Percentiles rank a stretch among this genome's conserved stretches.
phyloP scores from a whole-genome alignment of 2,113 vertebrate species.

The Microtus pennsylvanicus region DNA sequence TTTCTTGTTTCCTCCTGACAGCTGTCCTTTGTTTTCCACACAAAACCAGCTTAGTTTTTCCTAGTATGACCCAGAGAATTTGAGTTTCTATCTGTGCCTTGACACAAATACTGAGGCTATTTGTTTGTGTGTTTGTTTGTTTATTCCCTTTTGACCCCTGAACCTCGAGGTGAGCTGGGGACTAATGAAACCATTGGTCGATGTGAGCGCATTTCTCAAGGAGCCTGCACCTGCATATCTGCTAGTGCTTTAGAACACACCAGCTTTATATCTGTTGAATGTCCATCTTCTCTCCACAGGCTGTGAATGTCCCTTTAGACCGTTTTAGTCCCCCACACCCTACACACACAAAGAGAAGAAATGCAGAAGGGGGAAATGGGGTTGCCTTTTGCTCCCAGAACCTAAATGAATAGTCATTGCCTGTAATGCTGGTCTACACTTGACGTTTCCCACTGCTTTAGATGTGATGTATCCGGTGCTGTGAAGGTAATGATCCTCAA shows the following conservation, averaged over 20 bases:
- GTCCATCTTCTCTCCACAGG: slow-evolving; percentile 63
- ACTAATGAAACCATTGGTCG: not conserved
- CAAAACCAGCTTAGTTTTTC: slow-evolving; percentile 16
- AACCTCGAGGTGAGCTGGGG: slow-evolving; percentile 23
- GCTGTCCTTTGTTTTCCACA: slow-evolving; percentile 62
- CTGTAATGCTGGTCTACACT: slow-evolving; percentile 85
- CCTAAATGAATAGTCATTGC: slow-evolving; percentile 89
- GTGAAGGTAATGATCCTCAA: slow-evolving; percentile 95
- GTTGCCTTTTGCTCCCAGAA: slow-evolving; percentile 78
- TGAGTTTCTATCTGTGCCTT: slow-evolving; percentile 37
- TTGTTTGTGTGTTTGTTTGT: not conserved
- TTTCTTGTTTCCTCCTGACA: slow-evolving; percentile 61
- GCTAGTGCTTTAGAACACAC: slow-evolving; percentile 18
- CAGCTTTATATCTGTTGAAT: slow-evolving; percentile 72
- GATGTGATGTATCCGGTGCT: slow-evolving; percentile 91
- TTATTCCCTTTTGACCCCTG: not conserved
- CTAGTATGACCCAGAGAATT: not conserved
- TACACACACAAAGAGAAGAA: slow-evolving; percentile 1
- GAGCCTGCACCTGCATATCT: slow-evolving; percentile 36
- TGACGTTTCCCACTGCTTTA: slow-evolving; percentile 88
- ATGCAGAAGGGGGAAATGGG: slow-evolving; percentile 73
- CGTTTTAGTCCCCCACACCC: slow-evolving; percentile 47
- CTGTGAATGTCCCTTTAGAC: slow-evolving; percentile 78
- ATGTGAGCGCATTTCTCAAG: slow-evolving; percentile 48
- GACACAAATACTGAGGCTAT: slow-evolving; percentile 1